Evolutionary conservation across 2,888 invertebrate genomes (phyloP).

Genomic region (Standfussiana lucernea): DNA sequence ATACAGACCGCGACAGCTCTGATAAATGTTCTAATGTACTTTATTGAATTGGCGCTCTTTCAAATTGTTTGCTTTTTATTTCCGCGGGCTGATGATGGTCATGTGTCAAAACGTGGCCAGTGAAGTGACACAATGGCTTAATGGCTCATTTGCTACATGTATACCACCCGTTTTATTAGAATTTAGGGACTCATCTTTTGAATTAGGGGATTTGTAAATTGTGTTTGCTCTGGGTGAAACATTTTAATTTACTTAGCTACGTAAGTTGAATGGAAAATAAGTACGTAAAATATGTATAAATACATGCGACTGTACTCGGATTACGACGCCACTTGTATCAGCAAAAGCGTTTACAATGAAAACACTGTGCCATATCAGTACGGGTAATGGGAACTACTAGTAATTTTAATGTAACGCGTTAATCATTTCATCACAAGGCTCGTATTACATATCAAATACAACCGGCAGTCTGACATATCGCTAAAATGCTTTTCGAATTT

Average conservation of each 20-base stretch:
- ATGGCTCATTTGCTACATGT: conserved; percentile 44
- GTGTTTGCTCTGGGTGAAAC: conserved; percentile 11
- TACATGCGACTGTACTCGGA: not conserved
- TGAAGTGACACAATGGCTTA: conserved; percentile 21
- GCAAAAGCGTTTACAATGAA: not conserved
- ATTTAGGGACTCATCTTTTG: conserved; percentile 25
- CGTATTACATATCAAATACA: not conserved
- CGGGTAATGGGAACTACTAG: not conserved
- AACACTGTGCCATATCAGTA: not conserved
- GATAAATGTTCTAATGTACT: conserved; percentile 51
- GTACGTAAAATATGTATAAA: not conserved
- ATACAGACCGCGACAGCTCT: conserved; percentile 19
- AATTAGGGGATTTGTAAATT: conserved; percentile 30
- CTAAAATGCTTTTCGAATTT: not conserved
- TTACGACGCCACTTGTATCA: not conserved
- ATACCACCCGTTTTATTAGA: conserved; percentile 29
- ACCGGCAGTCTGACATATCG: not conserved
- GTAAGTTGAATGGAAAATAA: not conserved
- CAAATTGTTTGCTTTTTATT: conserved; percentile 31
- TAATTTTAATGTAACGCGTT: not conserved
- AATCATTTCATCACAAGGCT: not conserved
- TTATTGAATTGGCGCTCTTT: conserved; percentile 59
- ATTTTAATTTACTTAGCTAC: not conserved
- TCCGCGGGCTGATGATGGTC: conserved; percentile 11
- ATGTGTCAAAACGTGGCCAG: conserved; percentile 29